A percentile compares a stretch with the other conserved stretches of the same genome.
Evolutionary conservation across 1,140 invertebrate genomes (phyloP).

Genomic region (Capitella teleta): DNA sequence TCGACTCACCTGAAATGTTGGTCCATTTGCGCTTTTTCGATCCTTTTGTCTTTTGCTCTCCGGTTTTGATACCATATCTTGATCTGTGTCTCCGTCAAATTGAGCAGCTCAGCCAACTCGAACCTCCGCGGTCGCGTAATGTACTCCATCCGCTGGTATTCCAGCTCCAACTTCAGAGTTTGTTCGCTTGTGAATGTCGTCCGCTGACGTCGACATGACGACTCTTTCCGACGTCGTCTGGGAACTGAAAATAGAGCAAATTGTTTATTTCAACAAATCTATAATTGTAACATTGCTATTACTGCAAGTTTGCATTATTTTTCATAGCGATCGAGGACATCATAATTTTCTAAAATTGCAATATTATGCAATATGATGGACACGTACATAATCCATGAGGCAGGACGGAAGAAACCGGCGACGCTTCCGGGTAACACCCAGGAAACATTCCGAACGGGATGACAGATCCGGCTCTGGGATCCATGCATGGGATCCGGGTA

Average conservation of each 20-base stretch:
- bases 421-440: too few relatives aligned
- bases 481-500: too few relatives aligned
- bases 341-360: too few relatives aligned
- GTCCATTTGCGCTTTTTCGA: slow-evolving; percentile 88
- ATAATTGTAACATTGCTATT: too few relatives aligned
- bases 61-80: slow-evolving; percentile 97
- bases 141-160: slow-evolving; percentile 81
- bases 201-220: slow-evolving; percentile 70
- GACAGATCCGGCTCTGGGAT: too few relatives aligned
- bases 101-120: slow-evolving; percentile 70
- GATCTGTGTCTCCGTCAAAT: slow-evolving; percentile 78
- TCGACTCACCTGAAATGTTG: slow-evolving; percentile 46
- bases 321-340: too few relatives aligned
- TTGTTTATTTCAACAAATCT: too few relatives aligned
- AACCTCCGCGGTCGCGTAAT: slow-evolving; percentile 72
- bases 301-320: too few relatives aligned
- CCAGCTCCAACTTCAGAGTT: slow-evolving; percentile 76
- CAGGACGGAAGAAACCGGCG: too few relatives aligned
- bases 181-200: slow-evolving; percentile 92
- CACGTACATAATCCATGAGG: too few relatives aligned
- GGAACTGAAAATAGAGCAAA: slow-evolving; percentile 52
- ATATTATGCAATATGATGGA: too few relatives aligned
- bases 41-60: slow-evolving; percentile 86
- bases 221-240: slow-evolving; percentile 69
- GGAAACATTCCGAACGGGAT: too few relatives aligned